These are phyloP conservation scores for Leptinotarsa juncta DNA, from an alignment of 2,888 invertebrate genomes.

Conservation along the genomic window DNA sequence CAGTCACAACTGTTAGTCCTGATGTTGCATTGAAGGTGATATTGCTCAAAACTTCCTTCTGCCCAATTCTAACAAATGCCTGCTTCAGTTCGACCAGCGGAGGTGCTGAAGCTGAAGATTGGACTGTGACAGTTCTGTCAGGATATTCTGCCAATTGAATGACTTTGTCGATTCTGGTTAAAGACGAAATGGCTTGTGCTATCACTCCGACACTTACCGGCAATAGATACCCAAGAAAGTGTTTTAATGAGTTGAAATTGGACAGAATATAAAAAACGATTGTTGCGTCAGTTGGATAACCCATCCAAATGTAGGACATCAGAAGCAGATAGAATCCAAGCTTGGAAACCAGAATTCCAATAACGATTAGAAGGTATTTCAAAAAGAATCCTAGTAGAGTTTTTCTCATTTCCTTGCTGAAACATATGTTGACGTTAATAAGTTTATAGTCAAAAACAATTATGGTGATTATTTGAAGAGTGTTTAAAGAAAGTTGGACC, in stretches of 20 bases:
- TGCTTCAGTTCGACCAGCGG: conserved; percentile 50
- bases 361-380: conserved; percentile 55
- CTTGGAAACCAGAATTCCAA: conserved; percentile 55
- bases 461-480: no score
- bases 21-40: conserved; percentile 63
- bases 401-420: conserved; percentile 76
- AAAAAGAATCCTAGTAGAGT: conserved; percentile 59
- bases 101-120: conserved; percentile 41
- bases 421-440: not conserved
- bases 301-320: conserved; percentile 51
- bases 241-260: conserved; percentile 64
- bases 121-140: conserved; percentile 29
- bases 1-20: conserved; percentile 70
- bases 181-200: conserved; percentile 82
- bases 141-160: conserved; percentile 64
- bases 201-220: conserved; percentile 85
- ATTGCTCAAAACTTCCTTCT: conserved; percentile 61
- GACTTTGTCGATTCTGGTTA: conserved; percentile 75
- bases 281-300: conserved; percentile 50
- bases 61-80: conserved; percentile 51
- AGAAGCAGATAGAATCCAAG: conserved; percentile 52
- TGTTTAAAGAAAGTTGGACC: no score
- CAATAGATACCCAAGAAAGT: conserved; percentile 89
- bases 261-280: conserved; percentile 45
- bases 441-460: no score